Percentiles rank a stretch among this genome's conserved stretches.
Evolutionary conservation across 2,888 invertebrate genomes (phyloP).

Genomic region (Sminthurides aquaticus): DNA sequence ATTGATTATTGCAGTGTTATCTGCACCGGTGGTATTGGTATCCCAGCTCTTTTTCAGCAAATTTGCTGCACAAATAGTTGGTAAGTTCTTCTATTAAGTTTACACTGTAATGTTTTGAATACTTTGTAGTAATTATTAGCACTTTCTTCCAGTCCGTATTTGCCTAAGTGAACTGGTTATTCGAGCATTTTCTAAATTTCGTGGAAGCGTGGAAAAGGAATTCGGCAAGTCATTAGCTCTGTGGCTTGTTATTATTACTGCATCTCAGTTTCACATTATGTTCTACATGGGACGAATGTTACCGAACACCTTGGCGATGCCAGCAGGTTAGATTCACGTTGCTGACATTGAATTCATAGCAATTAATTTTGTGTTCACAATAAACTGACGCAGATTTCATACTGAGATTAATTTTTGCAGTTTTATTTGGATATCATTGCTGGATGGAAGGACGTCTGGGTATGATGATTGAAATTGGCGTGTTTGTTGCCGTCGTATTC

Average conservation of each 20-base stretch:
- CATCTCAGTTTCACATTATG: constrained; percentile 95
- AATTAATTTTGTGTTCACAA: background rate
- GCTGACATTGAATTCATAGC: background rate
- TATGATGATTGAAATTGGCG: constrained; percentile 74
- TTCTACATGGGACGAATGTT: constrained; percentile 90
- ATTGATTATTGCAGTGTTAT: constrained; percentile 65
- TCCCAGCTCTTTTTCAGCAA: constrained; percentile 67
- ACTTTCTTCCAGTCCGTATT: constrained; percentile 67
- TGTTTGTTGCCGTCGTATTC: constrained; percentile 79
- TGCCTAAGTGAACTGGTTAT: constrained; percentile 70
- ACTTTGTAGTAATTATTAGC: no score
- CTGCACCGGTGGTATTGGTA: constrained; percentile 66
- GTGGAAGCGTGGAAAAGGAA: constrained; percentile 63
- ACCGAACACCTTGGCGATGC: constrained; percentile 89
- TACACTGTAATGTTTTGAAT: no score
- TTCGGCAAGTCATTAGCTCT: constrained; percentile 70
- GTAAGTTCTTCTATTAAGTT: constrained; percentile 50
- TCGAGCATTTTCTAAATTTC: constrained; percentile 63
- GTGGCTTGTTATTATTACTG: constrained; percentile 76
- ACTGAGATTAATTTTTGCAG: constrained; percentile 50
- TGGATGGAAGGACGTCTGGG: constrained; percentile 72
- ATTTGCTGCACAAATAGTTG: constrained; percentile 80
- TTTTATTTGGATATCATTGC: constrained; percentile 71
- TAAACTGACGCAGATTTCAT: background rate
- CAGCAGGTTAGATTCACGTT: constrained; percentile 73